These are phyloP conservation scores for Notodonta ziczac DNA, from an alignment of 2,888 invertebrate genomes.

Conservation along the genomic window DNA sequence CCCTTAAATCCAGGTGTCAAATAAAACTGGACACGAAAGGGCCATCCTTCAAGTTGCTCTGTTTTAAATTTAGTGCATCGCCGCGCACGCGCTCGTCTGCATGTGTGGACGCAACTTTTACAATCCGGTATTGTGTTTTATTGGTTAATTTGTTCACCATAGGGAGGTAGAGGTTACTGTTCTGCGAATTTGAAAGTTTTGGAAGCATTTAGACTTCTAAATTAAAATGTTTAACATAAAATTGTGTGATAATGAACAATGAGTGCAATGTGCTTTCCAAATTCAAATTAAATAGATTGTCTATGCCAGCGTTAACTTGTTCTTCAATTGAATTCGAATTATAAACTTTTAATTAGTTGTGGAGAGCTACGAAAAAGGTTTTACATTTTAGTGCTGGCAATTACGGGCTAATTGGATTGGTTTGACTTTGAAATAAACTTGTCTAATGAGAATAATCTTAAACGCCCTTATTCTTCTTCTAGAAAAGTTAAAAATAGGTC, in stretches of 20 bases:
- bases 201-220: neutral
- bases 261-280: neutral
- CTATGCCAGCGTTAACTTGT: conserved; percentile 9
- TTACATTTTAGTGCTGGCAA: conserved; percentile 17
- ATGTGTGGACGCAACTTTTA: conserved; percentile 46
- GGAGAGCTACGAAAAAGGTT: conserved; percentile 17
- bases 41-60: conserved; percentile 44
- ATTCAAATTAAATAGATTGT: conserved; percentile 6
- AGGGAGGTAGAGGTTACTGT: conserved; percentile 8
- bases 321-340: conserved; percentile 7
- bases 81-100: conserved; percentile 57
- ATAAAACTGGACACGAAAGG: conserved; percentile 28
- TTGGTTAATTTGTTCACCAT: conserved; percentile 12
- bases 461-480: neutral
- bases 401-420: conserved; percentile 18
- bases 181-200: conserved; percentile 2
- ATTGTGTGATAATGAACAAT: neutral
- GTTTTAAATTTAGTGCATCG: conserved; percentile 68
- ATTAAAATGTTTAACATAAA: neutral
- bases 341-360: conserved; percentile 21
- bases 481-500: too few relatives aligned
- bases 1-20: conserved; percentile 21
- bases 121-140: conserved; percentile 32
- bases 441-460: neutral
- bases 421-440: conserved; percentile 13